Evolutionary conservation across 92 coral and sea anemone species (phyloP), one percentile per base, ranked within the genome.

Genomic region (Muricea muricata): DNA sequence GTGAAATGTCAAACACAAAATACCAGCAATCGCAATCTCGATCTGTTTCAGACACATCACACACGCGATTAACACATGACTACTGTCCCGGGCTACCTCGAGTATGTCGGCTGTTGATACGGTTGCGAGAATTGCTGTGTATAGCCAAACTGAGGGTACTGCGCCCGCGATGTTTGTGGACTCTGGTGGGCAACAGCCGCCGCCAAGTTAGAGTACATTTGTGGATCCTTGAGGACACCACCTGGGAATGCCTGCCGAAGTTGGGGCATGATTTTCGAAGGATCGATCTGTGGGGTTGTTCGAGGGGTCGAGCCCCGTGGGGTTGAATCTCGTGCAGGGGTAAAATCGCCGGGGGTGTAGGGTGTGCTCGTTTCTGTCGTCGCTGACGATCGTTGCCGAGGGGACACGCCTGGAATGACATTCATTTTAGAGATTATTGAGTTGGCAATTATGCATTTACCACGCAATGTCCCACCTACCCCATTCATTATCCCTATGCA

Each of bases 291-390:
- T 1, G 94, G 87, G 35, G 90, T 80, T 6, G 86, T 83, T 11
- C 68, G 42, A 31, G 82, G 82, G 25, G 82, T 77, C 14, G 37
- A 50, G 20, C 30, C 63, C 24, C 56, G 56, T 48, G 56, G 68
- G 6, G 68, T 24, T 0, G 68, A 60, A 25, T 60, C 68, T 60
- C 68, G 30, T 24, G 68, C 82, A 6, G 82, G 82, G 89, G 99
- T 97, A 30, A 95, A 90, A 60, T 91, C 98, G 30, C 94, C 97
- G 20, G 99, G 99, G 80, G 99, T 96, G 91, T 96, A 96, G 56
- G 99, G 99, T 0, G 99, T 96, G 89, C 90, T 96, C 58, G 95
- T 83, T 20, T 93, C 99, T 15, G 99, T 93, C 94, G 88, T 58
- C 1, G 94, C 93, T 54, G 94, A 87, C 28, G 79, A 69, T 17